A percentile compares a stretch with the other conserved stretches of the same genome.
phyloP scores from a whole-genome alignment of 2,888 invertebrate species.

The Cephalotes varians region DNA sequence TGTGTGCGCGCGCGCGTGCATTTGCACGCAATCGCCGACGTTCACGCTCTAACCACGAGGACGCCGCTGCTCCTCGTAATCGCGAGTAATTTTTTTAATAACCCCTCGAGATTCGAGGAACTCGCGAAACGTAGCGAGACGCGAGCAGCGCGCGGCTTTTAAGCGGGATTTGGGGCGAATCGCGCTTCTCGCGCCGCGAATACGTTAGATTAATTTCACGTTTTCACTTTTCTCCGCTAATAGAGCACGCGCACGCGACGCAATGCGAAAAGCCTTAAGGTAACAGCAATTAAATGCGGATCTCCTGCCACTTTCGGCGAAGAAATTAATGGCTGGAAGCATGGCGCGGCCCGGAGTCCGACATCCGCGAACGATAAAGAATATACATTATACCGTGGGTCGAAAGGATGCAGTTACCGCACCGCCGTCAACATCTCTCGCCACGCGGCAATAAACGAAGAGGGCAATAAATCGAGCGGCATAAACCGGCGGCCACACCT shows the following conservation, averaged over 20 bases:
- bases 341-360: not conserved
- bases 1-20: constrained; percentile 27
- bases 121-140: not conserved
- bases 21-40: constrained; percentile 51
- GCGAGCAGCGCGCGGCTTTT: not conserved
- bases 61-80: not conserved
- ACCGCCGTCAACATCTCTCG: constrained; percentile 60
- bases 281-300: not conserved
- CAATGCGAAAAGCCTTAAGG: not conserved
- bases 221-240: constrained; percentile 25
- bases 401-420: constrained; percentile 61
- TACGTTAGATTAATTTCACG: constrained; percentile 5
- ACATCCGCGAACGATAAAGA: constrained; percentile 5
- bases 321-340: constrained; percentile 9
- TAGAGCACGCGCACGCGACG: not conserved
- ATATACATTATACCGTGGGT: constrained; percentile 32
- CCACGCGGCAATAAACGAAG: constrained; percentile 65
- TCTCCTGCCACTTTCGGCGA: not conserved
- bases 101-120: constrained; percentile 15
- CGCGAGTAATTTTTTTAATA: constrained; percentile 45
- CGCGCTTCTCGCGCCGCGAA: not conserved
- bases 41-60: constrained; percentile 34
- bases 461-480: constrained; percentile 71
- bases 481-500: constrained; percentile 72
- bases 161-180: not conserved